Evolutionary conservation across 2,113 vertebrate species (phyloP), one percentile per base, ranked within the genome.

Genomic region (Isichthys henryi): DNA sequence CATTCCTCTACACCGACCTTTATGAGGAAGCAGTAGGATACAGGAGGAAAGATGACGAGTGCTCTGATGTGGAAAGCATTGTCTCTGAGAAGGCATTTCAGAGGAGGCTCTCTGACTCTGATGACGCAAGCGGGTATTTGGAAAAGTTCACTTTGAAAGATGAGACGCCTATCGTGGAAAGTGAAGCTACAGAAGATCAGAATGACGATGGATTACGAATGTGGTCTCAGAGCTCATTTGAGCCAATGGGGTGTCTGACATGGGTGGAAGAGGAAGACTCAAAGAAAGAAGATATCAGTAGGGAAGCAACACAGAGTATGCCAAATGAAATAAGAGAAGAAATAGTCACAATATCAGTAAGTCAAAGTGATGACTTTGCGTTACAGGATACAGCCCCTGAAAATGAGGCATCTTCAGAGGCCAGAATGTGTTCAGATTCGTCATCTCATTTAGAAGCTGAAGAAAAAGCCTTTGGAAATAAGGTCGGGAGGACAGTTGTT

Each of bases 61-160:
- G 85, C 74, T 97, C 97, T 1, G 97, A 98, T 90, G 95, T 95
- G 85, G 97, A 97, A 91, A 97, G 97, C 31, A 92, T 95, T 52
- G 92, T 94, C 89, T 97, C 97, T 52, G 97, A 97, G 89, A 95
- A 94, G 8, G 95, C 96, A 21, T 97, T 97, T 77, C 96, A 93
- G 87, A 96, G 96, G 10, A 95, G 96, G 91, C 93, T 94, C 90
- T 98, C 97, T 91, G 97, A 97, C 91, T 96, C 95, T 21, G 97
- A 98, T 88, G 97, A 97, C 21, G 96, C 94, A 0, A 97, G 96
- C 91, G 94, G 96, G 0, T 98, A 98, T 95, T 96, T 98, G 94
- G 97, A 99, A 95, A 99, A 97, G 93, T 98, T 98, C 49, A 96
- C 89, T 91, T 96, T 98, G 91, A 98, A 96, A 94, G 97, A 99